phyloP scores from a whole-genome alignment of 2,797 vertebrate species.

The Galagoides demidoff region DNA sequence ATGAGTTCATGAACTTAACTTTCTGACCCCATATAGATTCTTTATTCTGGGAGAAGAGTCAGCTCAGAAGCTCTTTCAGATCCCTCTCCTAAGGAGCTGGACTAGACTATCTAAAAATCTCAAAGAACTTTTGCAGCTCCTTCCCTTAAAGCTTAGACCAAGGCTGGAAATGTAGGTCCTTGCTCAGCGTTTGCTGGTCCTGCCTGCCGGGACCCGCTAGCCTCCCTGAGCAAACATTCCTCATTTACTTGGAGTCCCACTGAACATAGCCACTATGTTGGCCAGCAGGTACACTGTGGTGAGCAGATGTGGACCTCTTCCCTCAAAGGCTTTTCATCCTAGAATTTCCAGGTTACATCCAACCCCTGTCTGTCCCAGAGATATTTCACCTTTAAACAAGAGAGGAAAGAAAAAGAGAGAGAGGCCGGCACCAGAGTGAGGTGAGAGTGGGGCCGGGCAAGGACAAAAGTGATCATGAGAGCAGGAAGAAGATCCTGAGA shows the following conservation, averaged over 20 bases:
- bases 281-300: background rate
- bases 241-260: background rate
- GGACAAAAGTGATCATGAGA: slow-evolving; percentile 9
- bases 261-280: background rate
- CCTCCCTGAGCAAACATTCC: background rate
- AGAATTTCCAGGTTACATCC: background rate
- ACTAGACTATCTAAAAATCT: background rate
- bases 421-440: background rate
- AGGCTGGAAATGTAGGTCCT: background rate
- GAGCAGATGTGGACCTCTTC: background rate
- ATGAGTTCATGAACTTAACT: no score
- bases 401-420: background rate
- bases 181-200: background rate
- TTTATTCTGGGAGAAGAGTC: background rate
- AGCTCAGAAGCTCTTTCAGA: background rate
- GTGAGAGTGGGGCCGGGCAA: background rate
- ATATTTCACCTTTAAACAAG: background rate
- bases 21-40: background rate
- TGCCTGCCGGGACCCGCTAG: background rate
- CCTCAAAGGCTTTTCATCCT: background rate
- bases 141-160: background rate
- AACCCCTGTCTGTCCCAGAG: background rate
- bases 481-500: background rate
- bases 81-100: background rate
- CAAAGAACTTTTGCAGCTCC: background rate